Base-by-base conservation (phyloP, 37 sponge, comb jelly and placozoan species). In the Petrosia ficiformis region DNA sequence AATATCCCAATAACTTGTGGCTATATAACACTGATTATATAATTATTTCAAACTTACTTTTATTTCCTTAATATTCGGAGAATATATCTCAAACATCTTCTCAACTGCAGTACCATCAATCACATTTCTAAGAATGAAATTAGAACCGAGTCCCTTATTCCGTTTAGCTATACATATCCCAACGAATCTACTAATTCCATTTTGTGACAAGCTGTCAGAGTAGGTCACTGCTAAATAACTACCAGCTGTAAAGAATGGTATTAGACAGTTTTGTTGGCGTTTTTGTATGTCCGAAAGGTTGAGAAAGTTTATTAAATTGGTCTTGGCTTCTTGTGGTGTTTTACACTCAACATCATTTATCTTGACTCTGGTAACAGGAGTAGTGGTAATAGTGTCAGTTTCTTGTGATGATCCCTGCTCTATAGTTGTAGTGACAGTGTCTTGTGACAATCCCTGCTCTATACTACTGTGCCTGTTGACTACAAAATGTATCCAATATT, bases 111-210 rank as follows among this genome's bases (percentile, higher is more conserved):
- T 54, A 19, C 92, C 88, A 52, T 71, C 67, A 2, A 93, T 76
- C 30, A 86, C 87, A 75, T 93, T 93, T 4, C 94, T 54, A 5
- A 93, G 80, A 10, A 79, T 79, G 26, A 93, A 93, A 22, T 79
- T 90, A 28, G 87, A 79, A 29, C 84, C 94, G 28, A 90, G 68
- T 14, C 84, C 80, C 1, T 82, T 85, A 57, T 93, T 90, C 39
- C 80, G 75, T 1, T 77, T 67, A 26, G 92, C 83, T 44, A 93
- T 93, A 33, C 94, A 93, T 25, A 93, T 93, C 1, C 94, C 94
- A 24, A 86, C 92, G 79, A 93, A 93, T 26, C 72, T 71, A 3
- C 83, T 76, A 25, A 41, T 65, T 16, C 94, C 94, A 5, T 68
- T 68, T 2, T 70, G 75, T 3, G 91, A 86, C 68, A 57, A 44